Evolutionary conservation across 1,140 invertebrate species (phyloP).

Genomic region (Laodelphax striatellus): DNA sequence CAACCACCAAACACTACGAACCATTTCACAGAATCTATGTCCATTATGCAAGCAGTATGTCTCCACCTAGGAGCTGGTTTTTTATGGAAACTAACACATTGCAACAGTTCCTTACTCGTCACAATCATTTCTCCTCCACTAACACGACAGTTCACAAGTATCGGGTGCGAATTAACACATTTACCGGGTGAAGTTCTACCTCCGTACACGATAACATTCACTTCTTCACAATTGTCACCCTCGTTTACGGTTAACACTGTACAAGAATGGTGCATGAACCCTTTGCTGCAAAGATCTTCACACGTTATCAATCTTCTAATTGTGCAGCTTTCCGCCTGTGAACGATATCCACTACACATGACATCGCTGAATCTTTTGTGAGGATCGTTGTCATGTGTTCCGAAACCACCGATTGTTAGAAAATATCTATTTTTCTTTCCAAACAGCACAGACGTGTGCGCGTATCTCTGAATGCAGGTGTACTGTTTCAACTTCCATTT

Average conservation of each 20-base stretch:
- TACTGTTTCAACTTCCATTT: neutral
- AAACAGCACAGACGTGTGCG: neutral
- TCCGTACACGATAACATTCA: conserved; percentile 12
- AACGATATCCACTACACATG: neutral
- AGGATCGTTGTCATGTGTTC: neutral
- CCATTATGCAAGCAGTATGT: conserved; percentile 4
- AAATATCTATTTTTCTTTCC: neutral
- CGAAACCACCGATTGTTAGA: neutral
- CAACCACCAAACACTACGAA: conserved; percentile 28
- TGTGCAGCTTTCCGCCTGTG: neutral
- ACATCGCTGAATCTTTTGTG: conserved; percentile 1
- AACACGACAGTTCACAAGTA: neutral
- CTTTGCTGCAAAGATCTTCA: neutral
- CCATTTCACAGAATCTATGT: neutral
- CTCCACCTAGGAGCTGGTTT: conserved; percentile 11
- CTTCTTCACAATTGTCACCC: neutral
- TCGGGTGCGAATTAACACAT: conserved; percentile 2
- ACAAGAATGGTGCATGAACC: conserved; percentile 6
- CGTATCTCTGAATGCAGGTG: neutral
- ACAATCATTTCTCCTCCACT: neutral
- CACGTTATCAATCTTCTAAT: neutral
- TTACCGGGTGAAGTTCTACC: conserved; percentile 14
- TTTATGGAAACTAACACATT: neutral
- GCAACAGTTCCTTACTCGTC: neutral
- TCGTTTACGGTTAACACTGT: neutral